Evolutionary conservation across 1,140 invertebrate species (phyloP), one percentile per base, ranked within the genome.

Genomic region (Sitophilus oryzae): DNA sequence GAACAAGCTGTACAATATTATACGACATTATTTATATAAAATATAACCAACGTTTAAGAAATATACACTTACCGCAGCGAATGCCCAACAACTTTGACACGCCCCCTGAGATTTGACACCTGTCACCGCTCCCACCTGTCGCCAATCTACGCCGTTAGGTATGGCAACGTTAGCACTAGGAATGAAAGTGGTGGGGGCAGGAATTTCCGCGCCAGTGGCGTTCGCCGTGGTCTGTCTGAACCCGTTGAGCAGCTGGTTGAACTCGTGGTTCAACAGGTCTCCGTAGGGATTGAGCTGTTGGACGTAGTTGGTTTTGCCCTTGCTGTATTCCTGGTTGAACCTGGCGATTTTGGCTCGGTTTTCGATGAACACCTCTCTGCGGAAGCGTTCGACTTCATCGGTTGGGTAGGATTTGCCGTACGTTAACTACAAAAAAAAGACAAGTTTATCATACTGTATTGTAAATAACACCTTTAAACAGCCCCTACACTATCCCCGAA

Each of bases 201-300:
- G 59, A 21, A 62, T 51, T 3, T 18, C 11, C 2, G 43, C 44
- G 15, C 16, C 42, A 6, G 47, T 59, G 14, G 18, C 8, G 34
- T n/a, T n/a, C 2, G 11, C 63, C 60, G 52, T 63, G 6, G 75
- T 81, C 58, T 75, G 77, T 64, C 88, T 89, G 66, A 84, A 93
- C 2, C 91, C 91, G 73, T 93, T 93, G 73, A 92, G 76, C n/a
- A 72, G 76, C 41, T 73, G 55, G 1, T 78, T 74, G 71, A 93
- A 91, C 73, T 93, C 91, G 61, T 89, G 82, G 67, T 82, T 83
- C 57, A 92, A 76, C 84, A 92, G 77, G 73, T 94, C 91, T 37
- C 81, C 83, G 70, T 83, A 93, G 64, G 43, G 44, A 72, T 93
- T 93, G 62, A 91, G 69, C 42, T 73, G 77, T 56, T 89, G 68